Evolutionary conservation across 2,113 vertebrate genomes (phyloP).

Genomic region (Hippocampus comes): DNA sequence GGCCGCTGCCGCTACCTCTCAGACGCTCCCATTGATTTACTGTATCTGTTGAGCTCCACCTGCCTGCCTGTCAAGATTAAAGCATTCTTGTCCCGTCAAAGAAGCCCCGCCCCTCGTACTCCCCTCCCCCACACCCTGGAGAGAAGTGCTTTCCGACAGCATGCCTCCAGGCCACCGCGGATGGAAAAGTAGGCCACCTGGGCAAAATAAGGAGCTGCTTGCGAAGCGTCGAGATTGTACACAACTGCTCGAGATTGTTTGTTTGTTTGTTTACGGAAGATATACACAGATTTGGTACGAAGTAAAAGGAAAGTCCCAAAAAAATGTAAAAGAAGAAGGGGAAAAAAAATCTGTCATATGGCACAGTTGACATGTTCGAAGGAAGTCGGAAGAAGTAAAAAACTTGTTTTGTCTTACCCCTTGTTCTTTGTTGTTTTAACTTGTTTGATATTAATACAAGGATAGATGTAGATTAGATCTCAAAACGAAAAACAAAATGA

Average conservation of each 20-base stretch:
- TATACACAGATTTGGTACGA: too few species aligned
- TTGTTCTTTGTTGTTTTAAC: too few species aligned
- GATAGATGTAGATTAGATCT: too few species aligned
- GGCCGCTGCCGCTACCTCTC: conserved; percentile 57
- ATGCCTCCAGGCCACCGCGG: conserved; percentile 36
- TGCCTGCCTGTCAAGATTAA: conserved; percentile 68
- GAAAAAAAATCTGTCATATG: too few species aligned
- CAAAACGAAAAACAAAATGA: too few species aligned
- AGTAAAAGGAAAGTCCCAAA: too few species aligned
- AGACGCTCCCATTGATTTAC: conserved; percentile 64
- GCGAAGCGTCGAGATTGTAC: neutral
- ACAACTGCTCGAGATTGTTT: neutral
- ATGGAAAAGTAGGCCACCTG: conserved; percentile 35
- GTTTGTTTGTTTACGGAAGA: neutral
- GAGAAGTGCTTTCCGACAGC: conserved; percentile 40
- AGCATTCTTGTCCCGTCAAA: conserved; percentile 66
- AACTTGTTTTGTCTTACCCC: too few species aligned
- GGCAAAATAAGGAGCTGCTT: neutral
- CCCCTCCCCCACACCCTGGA: conserved; percentile 9
- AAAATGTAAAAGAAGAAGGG: too few species aligned
- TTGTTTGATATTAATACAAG: too few species aligned
- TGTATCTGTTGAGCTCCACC: conserved; percentile 62
- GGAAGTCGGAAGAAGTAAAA: too few species aligned
- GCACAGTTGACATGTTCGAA: too few species aligned
- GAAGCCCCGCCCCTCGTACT: neutral